Evolutionary conservation across 2,113 vertebrate species (phyloP).

Genomic region (Notiomystis cincta): DNA sequence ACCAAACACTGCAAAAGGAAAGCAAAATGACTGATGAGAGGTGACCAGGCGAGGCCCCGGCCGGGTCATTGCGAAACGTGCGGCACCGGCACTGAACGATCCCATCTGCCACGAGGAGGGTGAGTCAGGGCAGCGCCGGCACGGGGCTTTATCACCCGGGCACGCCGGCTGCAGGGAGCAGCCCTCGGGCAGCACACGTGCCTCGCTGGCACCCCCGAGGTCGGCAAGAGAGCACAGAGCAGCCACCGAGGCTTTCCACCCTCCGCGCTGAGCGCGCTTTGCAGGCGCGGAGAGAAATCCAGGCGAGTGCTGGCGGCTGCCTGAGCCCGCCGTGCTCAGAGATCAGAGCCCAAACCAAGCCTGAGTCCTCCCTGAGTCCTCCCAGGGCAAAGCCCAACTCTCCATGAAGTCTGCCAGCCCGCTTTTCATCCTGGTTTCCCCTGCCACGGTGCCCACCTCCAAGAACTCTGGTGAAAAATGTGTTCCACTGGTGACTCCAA

Average conservation of each 20-base stretch:
- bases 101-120: accelerated
- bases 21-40: accelerated
- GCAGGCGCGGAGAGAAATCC: neutral
- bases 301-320: accelerated
- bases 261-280: accelerated
- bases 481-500: neutral
- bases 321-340: neutral
- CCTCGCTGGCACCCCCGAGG: accelerated
- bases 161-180: neutral
- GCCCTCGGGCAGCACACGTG: neutral
- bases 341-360: neutral
- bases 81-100: neutral
- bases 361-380: accelerated
- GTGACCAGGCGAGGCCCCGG: accelerated
- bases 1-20: neutral
- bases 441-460: neutral
- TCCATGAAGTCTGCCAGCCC: neutral
- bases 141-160: neutral
- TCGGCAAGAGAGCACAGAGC: neutral
- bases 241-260: accelerated
- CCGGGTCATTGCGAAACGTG: accelerated
- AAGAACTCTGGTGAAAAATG: neutral
- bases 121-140: neutral
- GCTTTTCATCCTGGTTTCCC: neutral
- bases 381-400: neutral